Base-by-base conservation (phyloP, 2,113 vertebrate species). In the Mastomys coucha region DNA sequence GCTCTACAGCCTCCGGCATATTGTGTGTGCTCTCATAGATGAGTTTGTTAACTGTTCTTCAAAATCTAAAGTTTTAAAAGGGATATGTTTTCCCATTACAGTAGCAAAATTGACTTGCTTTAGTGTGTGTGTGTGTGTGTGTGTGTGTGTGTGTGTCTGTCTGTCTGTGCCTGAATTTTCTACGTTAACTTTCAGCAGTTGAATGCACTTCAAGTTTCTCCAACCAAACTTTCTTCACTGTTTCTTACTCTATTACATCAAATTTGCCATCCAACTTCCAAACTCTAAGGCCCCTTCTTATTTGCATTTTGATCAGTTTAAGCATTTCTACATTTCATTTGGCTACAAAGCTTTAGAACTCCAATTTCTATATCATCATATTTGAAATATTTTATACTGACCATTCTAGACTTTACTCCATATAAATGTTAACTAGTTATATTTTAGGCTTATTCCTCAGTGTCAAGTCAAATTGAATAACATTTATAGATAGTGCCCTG, bases 401-500 rank as follows among this genome's bases (percentile, higher is more conserved):
- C 7, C n/a, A 26, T 63, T 53, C 31, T 85, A n/a, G 24, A 85
- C 2, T 84, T 24, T 19, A 28, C 2, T 72, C 10, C 3, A 49
- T 26, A 49, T 12, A 31, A 65, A 39, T 51, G 45, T 89, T 80
- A 5, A 33, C 4, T 56, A 14, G 28, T 51, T 56, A 10, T 39
- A 28, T 92, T 80, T 76, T 45, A 19, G 20, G 7, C 9, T 1
- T 76, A 19, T 22, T 76, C 11, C 12, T 45, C 14, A 51, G 31
- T 4, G 6, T 67, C 14, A 86, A n/a, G 7, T 67, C 49, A 11
- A 31, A 58, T 4, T 45, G 63, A 5, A 17, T 28, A 28, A 4
- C 1, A 0, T 39, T 88, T 80, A 51, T 11, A n/a, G 26, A 26
- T 0, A 39, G 22, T 36, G 14, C 0, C 20, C 13, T 28, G 7